Conservation (phyloP, 2,888 invertebrate species). For the Ormyrus thymus region DNA sequence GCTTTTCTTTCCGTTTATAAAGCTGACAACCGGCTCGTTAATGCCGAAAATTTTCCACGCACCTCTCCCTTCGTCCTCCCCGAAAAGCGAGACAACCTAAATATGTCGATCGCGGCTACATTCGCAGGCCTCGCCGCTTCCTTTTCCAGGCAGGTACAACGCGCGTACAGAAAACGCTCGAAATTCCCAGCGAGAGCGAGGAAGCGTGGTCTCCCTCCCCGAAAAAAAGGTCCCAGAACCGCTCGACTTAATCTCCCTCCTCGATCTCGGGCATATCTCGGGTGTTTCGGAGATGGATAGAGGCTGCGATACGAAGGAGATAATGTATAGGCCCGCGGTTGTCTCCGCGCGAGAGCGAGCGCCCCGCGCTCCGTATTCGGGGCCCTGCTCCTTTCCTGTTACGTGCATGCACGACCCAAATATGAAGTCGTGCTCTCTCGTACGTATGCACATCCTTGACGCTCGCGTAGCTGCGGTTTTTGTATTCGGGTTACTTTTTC, state of each 20-base stretch:
- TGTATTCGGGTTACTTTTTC: neutral
- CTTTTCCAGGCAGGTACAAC: too few species aligned
- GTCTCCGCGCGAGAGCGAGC: too few species aligned
- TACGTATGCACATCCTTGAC: neutral
- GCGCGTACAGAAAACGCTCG: too few species aligned
- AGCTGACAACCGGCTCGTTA: constrained; percentile 18
- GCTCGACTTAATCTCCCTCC: too few species aligned
- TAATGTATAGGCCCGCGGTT: neutral
- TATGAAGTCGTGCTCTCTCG: neutral
- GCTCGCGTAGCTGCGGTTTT: neutral
- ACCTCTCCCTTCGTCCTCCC: too few species aligned
- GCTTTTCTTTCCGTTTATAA: neutral
- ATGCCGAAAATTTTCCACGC: neutral
- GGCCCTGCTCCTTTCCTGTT: constrained; percentile 17
- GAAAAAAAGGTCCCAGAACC: too few species aligned
- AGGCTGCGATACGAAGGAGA: neutral
- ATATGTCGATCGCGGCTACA: neutral
- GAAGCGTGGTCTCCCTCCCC: too few species aligned
- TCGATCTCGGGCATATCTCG: constrained; percentile 10
- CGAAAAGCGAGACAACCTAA: constrained; percentile 15
- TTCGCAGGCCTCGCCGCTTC: too few species aligned
- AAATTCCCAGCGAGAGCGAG: too few species aligned
- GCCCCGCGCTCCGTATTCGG: constrained; percentile 1
- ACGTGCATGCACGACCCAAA: constrained; percentile 23
- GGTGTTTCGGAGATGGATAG: constrained; percentile 9